phyloP scores from a whole-genome alignment of 2,113 vertebrate genomes.

The crab-eating macaque (Macaca fascicularis) region T2T-MFA8v1.1 NC_088385.1:48420501-48421000 shows the following conservation, averaged over 20 bases:
- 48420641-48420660: neutral
- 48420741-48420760: neutral
- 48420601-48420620: neutral
- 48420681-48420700: neutral
- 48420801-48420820: neutral
- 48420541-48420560: neutral
- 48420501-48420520: neutral
- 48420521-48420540: neutral
- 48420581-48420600: neutral
- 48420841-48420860: neutral
- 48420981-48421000: neutral
- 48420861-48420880: constrained; percentile 11
- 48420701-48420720: neutral
- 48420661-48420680: neutral
- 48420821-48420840: neutral
- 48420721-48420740: neutral
- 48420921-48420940: neutral
- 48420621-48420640: neutral
- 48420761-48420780: neutral
- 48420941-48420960: neutral
- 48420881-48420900: neutral
- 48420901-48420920: neutral
- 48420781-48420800: neutral
- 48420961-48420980: neutral
- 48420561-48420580: neutral